phyloP scores from a whole-genome alignment of 2,113 vertebrate species.

The Scartelaos histophorus region DNA sequence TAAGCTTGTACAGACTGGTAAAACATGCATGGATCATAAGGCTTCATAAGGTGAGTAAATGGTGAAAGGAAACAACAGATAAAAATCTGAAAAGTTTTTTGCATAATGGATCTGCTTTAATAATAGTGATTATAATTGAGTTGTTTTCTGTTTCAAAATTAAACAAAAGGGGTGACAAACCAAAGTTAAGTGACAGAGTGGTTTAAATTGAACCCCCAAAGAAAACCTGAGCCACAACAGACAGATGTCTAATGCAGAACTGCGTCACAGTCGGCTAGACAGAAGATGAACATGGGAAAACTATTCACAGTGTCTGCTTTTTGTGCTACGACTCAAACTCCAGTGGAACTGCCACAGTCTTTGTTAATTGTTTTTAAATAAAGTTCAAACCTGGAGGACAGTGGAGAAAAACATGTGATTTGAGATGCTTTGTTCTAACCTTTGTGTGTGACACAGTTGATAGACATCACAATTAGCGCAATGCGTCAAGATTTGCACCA shows the following conservation, averaged over 20 bases:
- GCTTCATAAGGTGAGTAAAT: no score
- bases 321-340: not conserved
- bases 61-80: no score
- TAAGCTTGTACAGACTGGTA: no score
- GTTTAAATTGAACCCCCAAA: conserved; percentile 8
- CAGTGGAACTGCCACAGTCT: no score
- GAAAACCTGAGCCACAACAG: conserved; percentile 58
- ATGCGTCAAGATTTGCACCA: conserved; percentile 51
- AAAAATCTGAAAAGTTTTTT: no score
- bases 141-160: no score
- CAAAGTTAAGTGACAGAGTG: not conserved
- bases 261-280: conserved; percentile 51
- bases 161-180: no score
- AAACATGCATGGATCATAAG: no score
- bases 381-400: not conserved
- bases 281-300: conserved; percentile 44
- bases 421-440: not conserved
- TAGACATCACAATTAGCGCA: conserved; percentile 38
- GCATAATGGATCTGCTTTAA: no score
- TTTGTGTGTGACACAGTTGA: conserved; percentile 1
- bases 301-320: conserved; percentile 62
- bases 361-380: not conserved
- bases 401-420: not conserved
- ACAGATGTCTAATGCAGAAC: conserved; percentile 72
- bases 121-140: no score